A percentile compares a stretch with the other conserved stretches of the same genome.
Evolutionary conservation across 1,140 invertebrate genomes (phyloP).

Genomic region (Caenorhabditis remanei): DNA sequence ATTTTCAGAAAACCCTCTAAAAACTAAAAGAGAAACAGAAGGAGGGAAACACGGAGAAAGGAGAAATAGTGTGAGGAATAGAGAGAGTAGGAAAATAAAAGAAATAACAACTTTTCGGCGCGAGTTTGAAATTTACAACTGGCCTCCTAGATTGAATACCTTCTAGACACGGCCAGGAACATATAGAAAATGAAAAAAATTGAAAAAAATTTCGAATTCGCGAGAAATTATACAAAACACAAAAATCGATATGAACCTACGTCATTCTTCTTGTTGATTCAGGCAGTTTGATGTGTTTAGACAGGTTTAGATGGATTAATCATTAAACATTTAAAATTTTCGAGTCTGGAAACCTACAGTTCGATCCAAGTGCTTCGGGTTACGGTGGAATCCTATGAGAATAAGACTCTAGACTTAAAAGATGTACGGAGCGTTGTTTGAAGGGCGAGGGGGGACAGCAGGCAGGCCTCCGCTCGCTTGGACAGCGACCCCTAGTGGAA

Average conservation of each 20-base stretch:
- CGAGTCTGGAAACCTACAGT: too few relatives aligned
- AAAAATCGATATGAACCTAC: slow-evolving; percentile 3
- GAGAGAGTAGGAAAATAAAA: not conserved
- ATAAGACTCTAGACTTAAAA: too few relatives aligned
- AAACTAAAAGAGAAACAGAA: not conserved
- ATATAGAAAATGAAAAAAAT: not conserved
- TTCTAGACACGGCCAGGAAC: not conserved
- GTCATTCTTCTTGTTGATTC: not conserved
- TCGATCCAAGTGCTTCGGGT: too few relatives aligned
- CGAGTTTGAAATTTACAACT: not conserved
- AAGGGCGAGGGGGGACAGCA: too few relatives aligned
- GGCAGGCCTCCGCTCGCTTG: too few relatives aligned
- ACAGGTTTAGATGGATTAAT: too few relatives aligned
- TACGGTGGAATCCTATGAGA: too few relatives aligned
- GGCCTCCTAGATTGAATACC: not conserved
- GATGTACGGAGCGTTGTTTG: too few relatives aligned
- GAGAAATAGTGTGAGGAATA: not conserved
- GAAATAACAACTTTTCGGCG: not conserved
- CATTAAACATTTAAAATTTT: too few relatives aligned
- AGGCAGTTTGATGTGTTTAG: too few relatives aligned
- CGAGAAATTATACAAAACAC: not conserved
- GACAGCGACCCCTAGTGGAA: too few relatives aligned
- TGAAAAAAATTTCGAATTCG: not conserved
- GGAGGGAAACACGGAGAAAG: not conserved
- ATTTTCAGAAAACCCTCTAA: not conserved